Conservation (phyloP, 2,888 invertebrate species). For the Drosophila affinis region DNA sequence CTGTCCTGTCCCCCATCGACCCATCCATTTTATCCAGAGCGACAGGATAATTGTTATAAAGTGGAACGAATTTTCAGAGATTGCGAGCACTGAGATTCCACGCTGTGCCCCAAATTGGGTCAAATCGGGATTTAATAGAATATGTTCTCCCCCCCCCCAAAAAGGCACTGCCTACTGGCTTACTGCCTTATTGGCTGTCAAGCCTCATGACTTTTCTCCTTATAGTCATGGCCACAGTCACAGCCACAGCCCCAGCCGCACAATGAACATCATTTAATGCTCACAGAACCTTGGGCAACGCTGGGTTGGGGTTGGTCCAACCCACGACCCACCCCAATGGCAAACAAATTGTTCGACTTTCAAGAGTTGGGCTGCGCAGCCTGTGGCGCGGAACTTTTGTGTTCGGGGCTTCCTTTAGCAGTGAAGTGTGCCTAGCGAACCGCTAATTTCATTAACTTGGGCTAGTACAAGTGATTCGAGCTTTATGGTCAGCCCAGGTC, state of each 20-base stretch:
- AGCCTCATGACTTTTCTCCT: conserved; percentile 49
- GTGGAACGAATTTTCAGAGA: conserved; percentile 6
- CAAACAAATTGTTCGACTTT: conserved; percentile 53
- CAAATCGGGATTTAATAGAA: conserved; percentile 51
- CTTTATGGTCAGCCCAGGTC: conserved; percentile 10
- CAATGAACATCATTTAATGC: conserved; percentile 58
- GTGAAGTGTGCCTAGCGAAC: conserved; percentile 37
- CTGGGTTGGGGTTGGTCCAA: not conserved
- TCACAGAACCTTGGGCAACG: conserved; percentile 10
- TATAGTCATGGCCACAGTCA: not conserved
- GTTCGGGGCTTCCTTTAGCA: conserved; percentile 46
- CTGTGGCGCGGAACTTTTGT: conserved; percentile 1
- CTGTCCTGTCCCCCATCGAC: too few relatives aligned
- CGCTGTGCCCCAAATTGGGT: conserved; percentile 40
- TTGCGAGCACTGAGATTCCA: not conserved
- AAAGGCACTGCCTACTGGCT: not conserved
- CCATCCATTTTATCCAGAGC: not conserved
- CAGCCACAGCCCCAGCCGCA: conserved; percentile 13
- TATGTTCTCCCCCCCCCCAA: conserved; percentile 14
- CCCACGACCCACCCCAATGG: conserved; percentile 54
- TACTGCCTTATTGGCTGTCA: conserved; percentile 11
- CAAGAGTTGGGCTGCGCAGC: not conserved
- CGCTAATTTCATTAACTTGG: conserved; percentile 60
- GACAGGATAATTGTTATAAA: conserved; percentile 7
- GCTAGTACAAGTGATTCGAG: conserved; percentile 34